These are phyloP conservation scores for Apis dorsata DNA, from an alignment of 1,140 invertebrate species.

Conservation along the genomic window DNA sequence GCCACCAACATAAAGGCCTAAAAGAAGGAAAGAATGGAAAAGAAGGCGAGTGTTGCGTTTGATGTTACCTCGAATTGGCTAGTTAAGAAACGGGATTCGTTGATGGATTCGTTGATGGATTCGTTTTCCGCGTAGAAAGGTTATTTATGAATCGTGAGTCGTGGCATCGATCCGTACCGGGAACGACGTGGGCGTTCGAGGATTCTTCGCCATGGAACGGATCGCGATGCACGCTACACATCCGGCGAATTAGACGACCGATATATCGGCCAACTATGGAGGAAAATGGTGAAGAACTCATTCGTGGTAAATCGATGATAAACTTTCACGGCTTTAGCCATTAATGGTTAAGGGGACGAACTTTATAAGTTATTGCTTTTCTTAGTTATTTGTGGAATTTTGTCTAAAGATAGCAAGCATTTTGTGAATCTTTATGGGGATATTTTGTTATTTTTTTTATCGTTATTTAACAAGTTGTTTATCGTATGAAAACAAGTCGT, in stretches of 20 bases:
- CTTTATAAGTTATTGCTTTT: too few relatives aligned
- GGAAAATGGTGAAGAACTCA: too few relatives aligned
- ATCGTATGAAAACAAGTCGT: too few relatives aligned
- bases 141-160: conserved; percentile 60
- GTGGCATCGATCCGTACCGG: conserved; percentile 52
- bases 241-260: not conserved
- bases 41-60: conserved; percentile 39
- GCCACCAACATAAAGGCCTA: not conserved
- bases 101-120: conserved; percentile 67
- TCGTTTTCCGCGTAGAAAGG: conserved; percentile 61
- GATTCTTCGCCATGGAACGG: conserved; percentile 44
- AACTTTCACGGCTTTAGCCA: too few relatives aligned
- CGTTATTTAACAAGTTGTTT: too few relatives aligned
- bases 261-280: too few relatives aligned
- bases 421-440: too few relatives aligned
- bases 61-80: conserved; percentile 55
- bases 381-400: too few relatives aligned
- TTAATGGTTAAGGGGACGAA: too few relatives aligned
- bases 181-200: conserved; percentile 58
- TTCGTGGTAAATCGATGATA: too few relatives aligned
- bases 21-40: not conserved
- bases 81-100: conserved; percentile 48
- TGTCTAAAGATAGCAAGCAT: too few relatives aligned
- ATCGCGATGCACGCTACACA: conserved; percentile 41
- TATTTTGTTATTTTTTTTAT: too few relatives aligned